phyloP scores from a whole-genome alignment of 2,797 vertebrate genomes.

The Meda fulgida region DNA sequence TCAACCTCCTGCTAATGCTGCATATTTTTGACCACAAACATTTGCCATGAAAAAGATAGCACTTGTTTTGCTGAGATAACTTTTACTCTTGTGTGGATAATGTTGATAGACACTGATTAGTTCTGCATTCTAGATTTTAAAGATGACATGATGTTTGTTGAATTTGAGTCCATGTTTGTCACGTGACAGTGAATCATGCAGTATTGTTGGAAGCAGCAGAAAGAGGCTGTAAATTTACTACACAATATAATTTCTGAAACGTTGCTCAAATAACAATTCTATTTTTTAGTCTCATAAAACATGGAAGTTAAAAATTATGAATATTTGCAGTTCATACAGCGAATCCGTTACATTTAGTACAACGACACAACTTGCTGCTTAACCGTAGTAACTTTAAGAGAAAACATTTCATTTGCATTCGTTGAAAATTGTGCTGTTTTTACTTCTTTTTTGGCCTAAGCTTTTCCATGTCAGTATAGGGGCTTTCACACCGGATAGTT shows the following conservation, averaged over 20 bases:
- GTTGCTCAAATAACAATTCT: background rate
- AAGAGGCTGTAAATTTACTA: background rate
- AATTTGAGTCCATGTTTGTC: background rate
- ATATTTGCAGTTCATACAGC: background rate
- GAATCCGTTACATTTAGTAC: background rate
- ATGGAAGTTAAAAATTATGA: background rate
- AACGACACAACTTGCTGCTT: background rate
- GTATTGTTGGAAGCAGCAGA: background rate
- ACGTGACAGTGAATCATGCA: background rate
- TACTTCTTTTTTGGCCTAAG: too few relatives aligned
- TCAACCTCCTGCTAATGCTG: conserved; percentile 50
- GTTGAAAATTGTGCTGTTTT: too few relatives aligned
- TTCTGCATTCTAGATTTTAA: background rate
- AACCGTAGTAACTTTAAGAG: background rate
- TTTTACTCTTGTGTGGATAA: background rate
- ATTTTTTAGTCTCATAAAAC: background rate
- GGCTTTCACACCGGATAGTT: too few relatives aligned
- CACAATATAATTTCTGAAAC: background rate
- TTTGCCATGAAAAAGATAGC: conserved; percentile 16
- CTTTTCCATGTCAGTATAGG: too few relatives aligned
- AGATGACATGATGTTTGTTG: background rate
- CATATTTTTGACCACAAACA: conserved; percentile 32
- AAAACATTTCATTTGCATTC: too few relatives aligned
- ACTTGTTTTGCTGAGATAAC: conserved; percentile 3
- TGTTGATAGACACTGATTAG: conserved; percentile 1